Evolutionary conservation across 2,797 vertebrate species (phyloP).

Genomic region (Babyrousa celebensis): DNA sequence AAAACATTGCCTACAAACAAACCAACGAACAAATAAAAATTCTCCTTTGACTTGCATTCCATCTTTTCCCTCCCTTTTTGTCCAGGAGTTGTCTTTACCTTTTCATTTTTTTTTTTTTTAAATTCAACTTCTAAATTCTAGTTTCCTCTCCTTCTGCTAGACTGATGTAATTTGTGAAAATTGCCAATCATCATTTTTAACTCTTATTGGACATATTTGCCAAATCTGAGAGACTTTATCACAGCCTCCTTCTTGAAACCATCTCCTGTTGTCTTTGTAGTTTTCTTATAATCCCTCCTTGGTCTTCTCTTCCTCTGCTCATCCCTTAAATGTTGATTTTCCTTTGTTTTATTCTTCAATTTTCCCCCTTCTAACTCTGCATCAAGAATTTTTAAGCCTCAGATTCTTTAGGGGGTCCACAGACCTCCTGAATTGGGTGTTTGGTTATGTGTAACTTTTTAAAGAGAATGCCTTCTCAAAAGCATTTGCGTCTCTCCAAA

Average conservation of each 20-base stretch:
- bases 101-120: neutral
- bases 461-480: constrained; percentile 39
- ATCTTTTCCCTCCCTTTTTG: neutral
- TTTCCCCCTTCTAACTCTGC: neutral
- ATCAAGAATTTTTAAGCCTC: neutral
- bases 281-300: neutral
- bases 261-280: neutral
- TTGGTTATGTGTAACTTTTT: neutral
- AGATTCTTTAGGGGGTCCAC: neutral
- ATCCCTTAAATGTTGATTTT: neutral
- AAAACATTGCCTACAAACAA: neutral
- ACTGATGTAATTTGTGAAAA: neutral
- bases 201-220: neutral
- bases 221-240: neutral
- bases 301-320: neutral
- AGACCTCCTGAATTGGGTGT: neutral
- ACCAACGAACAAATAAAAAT: neutral
- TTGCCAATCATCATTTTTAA: neutral
- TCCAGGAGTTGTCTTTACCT: neutral
- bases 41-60: neutral
- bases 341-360: neutral
- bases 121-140: neutral
- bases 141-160: neutral
- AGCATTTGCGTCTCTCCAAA: neutral
- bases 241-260: neutral